Evolutionary conservation across 2,797 vertebrate species (phyloP), one percentile per base, ranked within the genome.

Genomic region (Darevskia mixta): DNA sequence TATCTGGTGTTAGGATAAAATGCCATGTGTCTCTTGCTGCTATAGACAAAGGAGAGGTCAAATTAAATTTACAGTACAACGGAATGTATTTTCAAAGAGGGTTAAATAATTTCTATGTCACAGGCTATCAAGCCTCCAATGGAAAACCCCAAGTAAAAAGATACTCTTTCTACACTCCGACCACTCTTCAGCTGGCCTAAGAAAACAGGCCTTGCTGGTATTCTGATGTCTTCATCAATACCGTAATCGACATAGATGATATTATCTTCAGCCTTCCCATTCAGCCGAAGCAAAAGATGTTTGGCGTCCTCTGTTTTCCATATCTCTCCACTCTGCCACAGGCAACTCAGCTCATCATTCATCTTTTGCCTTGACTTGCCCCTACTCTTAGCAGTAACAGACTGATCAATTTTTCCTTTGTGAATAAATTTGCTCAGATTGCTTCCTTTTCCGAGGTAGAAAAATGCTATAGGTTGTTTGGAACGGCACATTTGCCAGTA

Each of bases 111-210:
- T n/a, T 97, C 90, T 88, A 95, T 97, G 77, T 98, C 95, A 80
- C 97, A 98, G 45, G 97, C 97, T 88, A 97, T 84, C 1, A 95
- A 97, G 13, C 97, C 97, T 87, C 95, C 93, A 45, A 97, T 96
- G 1, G 97, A 97, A 96, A 98, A 98, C 0, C 96, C 97, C 58
- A 98, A 41, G 91, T 96, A 98, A 95, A 98, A 98, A 3, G 97
- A 97, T 29, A 98, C 96, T 35, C 95, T 96, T 93, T 97, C 95
- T 80, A 95, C 97, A 85, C 97, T 97, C 72, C 76, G 94, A 1
- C 97, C 97, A 84, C 95, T 96, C 94, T 96, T 96, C 66, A 95
- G 88, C 32, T 88, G 87, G 32, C 90, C 95, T 8, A 95, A 84
- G 0, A 93, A 90, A 88, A 95, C 94, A 13, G 97, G 96, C 7